phyloP scores from a whole-genome alignment of 2,888 invertebrate species.

The Capitulum mitella region DNA sequence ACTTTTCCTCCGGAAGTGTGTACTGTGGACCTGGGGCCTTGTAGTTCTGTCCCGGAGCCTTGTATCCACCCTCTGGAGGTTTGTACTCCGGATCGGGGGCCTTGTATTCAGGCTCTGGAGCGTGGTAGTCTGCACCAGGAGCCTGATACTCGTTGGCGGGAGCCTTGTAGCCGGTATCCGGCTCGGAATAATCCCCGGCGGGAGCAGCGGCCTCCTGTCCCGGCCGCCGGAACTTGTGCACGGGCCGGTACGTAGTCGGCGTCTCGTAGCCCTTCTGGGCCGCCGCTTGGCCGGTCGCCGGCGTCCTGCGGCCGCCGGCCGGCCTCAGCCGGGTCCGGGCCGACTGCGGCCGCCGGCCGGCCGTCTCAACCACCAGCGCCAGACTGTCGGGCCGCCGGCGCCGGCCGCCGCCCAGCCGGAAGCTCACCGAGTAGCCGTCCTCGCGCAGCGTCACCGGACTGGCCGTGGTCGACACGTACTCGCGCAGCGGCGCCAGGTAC shows the following conservation, averaged over 20 bases:
- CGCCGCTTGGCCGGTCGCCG: background rate
- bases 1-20: background rate
- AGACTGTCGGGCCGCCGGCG: background rate
- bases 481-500: background rate
- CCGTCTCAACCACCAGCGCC: background rate
- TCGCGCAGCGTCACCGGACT: background rate
- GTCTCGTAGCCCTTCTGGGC: background rate
- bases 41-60: background rate
- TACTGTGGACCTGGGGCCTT: background rate
- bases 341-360: background rate
- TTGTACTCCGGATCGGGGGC: background rate
- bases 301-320: background rate
- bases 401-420: background rate
- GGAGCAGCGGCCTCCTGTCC: background rate
- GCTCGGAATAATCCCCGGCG: background rate
- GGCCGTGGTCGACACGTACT: background rate
- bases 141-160: background rate
- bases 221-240: background rate
- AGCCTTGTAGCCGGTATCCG: background rate
- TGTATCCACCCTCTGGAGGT: background rate
- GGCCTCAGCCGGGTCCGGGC: background rate
- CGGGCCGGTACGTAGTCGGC: background rate
- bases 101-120: background rate
- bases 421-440: background rate
- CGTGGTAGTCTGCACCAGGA: background rate